Evolutionary conservation across 2,888 invertebrate genomes (phyloP), one percentile per base, ranked within the genome.

Genomic region (Amblyjoppa proteus): DNA sequence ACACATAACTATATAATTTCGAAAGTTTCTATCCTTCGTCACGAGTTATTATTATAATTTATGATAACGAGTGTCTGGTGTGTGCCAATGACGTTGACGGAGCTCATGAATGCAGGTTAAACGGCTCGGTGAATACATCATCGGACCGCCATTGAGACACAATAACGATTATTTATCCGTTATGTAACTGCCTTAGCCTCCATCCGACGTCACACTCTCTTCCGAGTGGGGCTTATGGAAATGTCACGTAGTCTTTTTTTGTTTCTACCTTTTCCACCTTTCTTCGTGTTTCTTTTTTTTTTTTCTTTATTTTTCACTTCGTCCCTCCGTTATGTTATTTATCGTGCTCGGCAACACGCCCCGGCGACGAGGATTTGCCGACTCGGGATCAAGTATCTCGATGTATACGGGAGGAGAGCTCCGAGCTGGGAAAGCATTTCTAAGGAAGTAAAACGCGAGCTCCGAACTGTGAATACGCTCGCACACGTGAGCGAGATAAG

Each of bases 311-410:
- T 69, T 34, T 69, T 73, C 51, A 13, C 73, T 66, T 41, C 73
- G 51, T 69, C 69, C 74, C 56, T 74, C 69, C 84, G 81, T 77
- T 77, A 69, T 81, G 64, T 73, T 58, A 81, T 74, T 66, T 49
- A 45, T 71, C 51, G 53, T 38, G 31, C 73, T 81, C 73, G n/a
- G 53, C 45, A 49, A 49, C 45, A 34, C 71, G 71, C 11, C 68
- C 53, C 56, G 13, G 51, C 76, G 69, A 66, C 71, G 25, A 76
- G 81, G 51, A 84, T 81, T 81, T 77, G 20, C 61, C 77, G 58
- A 25, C 13, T 71, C 74, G 53, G 5, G 51, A 71, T 77, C 81
- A 41, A 51, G 61, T 64, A 68, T 51, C 20, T 20, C 41, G 45
- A 28, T 49, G 49, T 34, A 58, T 58, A 51, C 53, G 31, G 73